Base-by-base conservation (phyloP, 1,140 invertebrate genomes). In the Drosophila nebulosa region DNA sequence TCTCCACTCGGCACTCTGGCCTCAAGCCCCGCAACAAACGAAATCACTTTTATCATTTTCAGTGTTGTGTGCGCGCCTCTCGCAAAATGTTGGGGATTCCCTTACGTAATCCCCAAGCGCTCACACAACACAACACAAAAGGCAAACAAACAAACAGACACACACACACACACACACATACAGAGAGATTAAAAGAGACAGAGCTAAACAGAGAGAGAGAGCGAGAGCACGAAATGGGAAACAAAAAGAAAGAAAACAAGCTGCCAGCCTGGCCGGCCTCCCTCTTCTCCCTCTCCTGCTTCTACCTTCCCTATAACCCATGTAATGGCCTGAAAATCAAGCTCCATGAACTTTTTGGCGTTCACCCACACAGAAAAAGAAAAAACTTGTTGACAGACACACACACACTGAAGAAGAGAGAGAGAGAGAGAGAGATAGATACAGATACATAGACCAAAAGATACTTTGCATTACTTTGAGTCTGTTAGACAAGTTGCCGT, bases 71-170 rank as follows among this genome's bases (percentile, higher is more conserved):
- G 81, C 64, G 78, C 68, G 78, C 74, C 27, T 55, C 70, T 78
- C 81, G 81, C 74, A 88, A 74, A 74, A 86, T 86, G 81, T 76
- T 86, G 81, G 81, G 81, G 83, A 86, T 88, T 86, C 81, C 81
- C 81, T 86, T 86, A 86, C 81, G 81, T 86, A 86, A 86, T 88
- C 81, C 81, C 81, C 81, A 77, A 86, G 83, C 81, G 83, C 81
- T 69, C 74, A 86, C 81, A 85, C 76, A 79, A 79, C 74, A 75
- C 79, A 84, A 72, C 74, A 86, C 81, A 85, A 79, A 79, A 79
- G 79, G 79, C 79, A 84, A 77, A 66, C 72, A 77, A 69, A 77
- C 77, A 79, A 52, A 85, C 76, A 64, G 21, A 62, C 71, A 64
- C 9, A 55, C 26, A 75, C 61, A 64, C 22, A 42, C 12, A 55